Evolutionary conservation across 2,888 invertebrate genomes (phyloP).

Genomic region (Watsonalla binaria): DNA sequence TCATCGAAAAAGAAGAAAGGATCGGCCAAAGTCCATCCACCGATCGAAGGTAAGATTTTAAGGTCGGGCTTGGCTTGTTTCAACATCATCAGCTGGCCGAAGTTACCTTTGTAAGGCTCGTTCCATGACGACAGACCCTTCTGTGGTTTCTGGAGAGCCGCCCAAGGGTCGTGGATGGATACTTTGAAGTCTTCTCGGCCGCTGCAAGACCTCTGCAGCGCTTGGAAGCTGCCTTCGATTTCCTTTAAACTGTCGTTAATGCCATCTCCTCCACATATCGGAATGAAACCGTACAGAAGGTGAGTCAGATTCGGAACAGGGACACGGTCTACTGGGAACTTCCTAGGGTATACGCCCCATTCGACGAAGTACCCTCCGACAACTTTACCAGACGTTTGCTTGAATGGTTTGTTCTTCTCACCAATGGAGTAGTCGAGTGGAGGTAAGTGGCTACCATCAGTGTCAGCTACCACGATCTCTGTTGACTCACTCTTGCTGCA

Average conservation of each 20-base stretch:
- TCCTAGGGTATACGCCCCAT: constrained; percentile 73
- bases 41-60: constrained; percentile 67
- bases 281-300: constrained; percentile 69
- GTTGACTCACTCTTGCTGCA: constrained; percentile 62
- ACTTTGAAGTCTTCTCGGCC: constrained; percentile 73
- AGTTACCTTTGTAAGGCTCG: constrained; percentile 73
- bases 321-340: constrained; percentile 65
- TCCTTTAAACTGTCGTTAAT: constrained; percentile 74
- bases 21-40: constrained; percentile 72
- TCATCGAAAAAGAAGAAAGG: constrained; percentile 72
- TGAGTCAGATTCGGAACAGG: constrained; percentile 70
- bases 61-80: constrained; percentile 68
- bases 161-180: constrained; percentile 72
- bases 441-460: constrained; percentile 71
- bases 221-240: constrained; percentile 73
- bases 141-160: constrained; percentile 70
- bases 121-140: constrained; percentile 70
- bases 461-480: constrained; percentile 68
- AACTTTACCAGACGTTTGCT: constrained; percentile 71
- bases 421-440: constrained; percentile 59
- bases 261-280: constrained; percentile 72
- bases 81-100: constrained; percentile 70
- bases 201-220: constrained; percentile 67
- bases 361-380: constrained; percentile 71
- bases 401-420: constrained; percentile 68